phyloP scores from a whole-genome alignment of 2,888 invertebrate genomes.

The Cephus rjabovi region DNA sequence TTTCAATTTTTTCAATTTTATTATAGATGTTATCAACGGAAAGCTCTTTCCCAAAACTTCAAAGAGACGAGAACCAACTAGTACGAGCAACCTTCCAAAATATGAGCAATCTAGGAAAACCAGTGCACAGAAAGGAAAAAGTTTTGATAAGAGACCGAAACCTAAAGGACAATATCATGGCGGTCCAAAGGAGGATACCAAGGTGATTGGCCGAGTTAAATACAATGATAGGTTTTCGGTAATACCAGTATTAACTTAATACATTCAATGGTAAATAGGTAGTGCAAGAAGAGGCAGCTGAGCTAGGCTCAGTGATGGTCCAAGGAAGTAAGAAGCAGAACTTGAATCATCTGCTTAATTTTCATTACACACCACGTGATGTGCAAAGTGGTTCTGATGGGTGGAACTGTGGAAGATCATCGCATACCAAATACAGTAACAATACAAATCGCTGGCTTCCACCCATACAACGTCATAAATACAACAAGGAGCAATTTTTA shows the following conservation, averaged over 20 bases:
- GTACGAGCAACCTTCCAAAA: conserved; percentile 69
- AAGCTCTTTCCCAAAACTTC: conserved; percentile 66
- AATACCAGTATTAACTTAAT: not conserved
- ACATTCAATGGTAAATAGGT: conserved; percentile 52
- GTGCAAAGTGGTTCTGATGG: conserved; percentile 62
- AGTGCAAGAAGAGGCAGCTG: conserved; percentile 72
- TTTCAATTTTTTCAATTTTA: conserved; percentile 3
- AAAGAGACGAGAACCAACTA: conserved; percentile 74
- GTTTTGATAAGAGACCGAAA: conserved; percentile 79
- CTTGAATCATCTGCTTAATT: conserved; percentile 93
- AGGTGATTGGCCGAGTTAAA: conserved; percentile 59
- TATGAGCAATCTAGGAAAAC: conserved; percentile 79
- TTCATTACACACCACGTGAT: conserved; percentile 82
- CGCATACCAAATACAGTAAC: conserved; percentile 40
- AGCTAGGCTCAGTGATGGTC: conserved; percentile 85
- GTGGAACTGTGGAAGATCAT: conserved; percentile 51
- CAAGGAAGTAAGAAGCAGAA: conserved; percentile 92
- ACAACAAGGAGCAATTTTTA: conserved; percentile 93
- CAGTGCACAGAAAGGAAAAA: conserved; percentile 75
- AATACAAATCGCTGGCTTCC: conserved; percentile 64
- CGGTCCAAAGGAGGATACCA: conserved; percentile 79
- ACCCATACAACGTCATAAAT: conserved; percentile 74
- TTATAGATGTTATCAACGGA: conserved; percentile 54
- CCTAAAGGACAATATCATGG: conserved; percentile 73
- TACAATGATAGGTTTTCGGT: not conserved